These are phyloP conservation scores for Danaus chrysippus DNA, from an alignment of 2,888 invertebrate genomes.

Conservation along the genomic window DNA sequence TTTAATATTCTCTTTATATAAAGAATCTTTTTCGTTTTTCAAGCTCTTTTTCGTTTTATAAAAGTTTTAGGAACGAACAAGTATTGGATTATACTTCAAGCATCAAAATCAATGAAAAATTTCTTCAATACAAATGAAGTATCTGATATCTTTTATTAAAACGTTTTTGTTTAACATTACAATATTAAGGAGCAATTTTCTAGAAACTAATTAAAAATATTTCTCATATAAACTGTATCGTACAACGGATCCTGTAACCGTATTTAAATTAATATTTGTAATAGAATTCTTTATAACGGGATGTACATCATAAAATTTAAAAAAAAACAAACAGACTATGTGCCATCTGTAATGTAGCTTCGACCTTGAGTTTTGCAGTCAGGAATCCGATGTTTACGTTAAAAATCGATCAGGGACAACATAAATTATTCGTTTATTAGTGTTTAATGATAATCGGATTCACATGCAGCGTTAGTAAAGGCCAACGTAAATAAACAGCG, in stretches of 20 bases:
- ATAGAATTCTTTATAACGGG: constrained; percentile 19
- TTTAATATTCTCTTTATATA: no score
- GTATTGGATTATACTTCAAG: no score
- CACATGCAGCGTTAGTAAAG: constrained; percentile 23
- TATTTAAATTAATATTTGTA: neutral
- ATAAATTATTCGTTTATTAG: constrained; percentile 13
- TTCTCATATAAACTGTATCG: neutral
- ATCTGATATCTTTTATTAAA: no score
- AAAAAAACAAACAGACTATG: neutral
- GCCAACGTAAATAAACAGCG: constrained; percentile 23
- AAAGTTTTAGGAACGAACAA: no score
- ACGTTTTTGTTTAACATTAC: no score
- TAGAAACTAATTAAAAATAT: no score
- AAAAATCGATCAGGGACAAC: constrained; percentile 2
- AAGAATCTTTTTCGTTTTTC: no score
- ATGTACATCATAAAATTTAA: constrained; percentile 18
- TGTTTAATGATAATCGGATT: constrained; percentile 17
- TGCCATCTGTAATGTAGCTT: neutral
- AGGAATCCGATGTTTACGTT: neutral
- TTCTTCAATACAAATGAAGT: no score
- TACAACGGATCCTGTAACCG: constrained; percentile 2
- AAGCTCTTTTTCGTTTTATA: no score
- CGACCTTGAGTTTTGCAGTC: neutral
- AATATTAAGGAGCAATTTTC: no score
- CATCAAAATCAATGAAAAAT: no score